These are phyloP conservation scores for Pseudomyrmex sp. DNA, from an alignment of 1,140 invertebrate species.

Conservation along the genomic window DNA sequence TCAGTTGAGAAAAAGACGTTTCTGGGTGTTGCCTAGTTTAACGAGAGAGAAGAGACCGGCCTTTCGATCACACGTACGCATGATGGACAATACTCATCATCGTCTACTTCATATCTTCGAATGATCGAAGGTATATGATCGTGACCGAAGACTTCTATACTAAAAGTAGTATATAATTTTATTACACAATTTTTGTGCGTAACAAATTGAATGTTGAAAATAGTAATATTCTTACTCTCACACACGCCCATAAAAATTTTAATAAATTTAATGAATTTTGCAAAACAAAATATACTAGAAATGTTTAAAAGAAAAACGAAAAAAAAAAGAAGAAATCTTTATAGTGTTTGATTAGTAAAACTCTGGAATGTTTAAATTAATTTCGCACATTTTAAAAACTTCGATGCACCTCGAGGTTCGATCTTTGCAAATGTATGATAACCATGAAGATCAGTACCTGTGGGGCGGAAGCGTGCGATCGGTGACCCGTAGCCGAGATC, in stretches of 20 bases:
- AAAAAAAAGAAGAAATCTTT: not conserved
- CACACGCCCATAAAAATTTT: too few species aligned
- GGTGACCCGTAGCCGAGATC: not conserved
- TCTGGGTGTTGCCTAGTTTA: slow-evolving; percentile 42
- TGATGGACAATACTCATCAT: not conserved
- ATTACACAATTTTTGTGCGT: not conserved
- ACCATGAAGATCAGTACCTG: not conserved
- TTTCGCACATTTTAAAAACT: not conserved
- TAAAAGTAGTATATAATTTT: not conserved
- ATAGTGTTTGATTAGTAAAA: not conserved
- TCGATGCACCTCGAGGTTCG: not conserved
- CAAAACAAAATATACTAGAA: too few species aligned
- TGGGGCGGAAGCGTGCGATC: slow-evolving; percentile 6
- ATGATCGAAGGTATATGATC: not conserved
- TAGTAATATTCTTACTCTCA: too few species aligned
- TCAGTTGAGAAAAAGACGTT: not conserved
- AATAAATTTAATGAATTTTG: too few species aligned
- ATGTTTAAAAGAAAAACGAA: too few species aligned
- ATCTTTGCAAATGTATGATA: not conserved
- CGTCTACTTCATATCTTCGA: not conserved
- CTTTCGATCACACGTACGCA: slow-evolving; percentile 1
- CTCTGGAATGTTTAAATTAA: not conserved
- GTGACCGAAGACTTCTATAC: not conserved
- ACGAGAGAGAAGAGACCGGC: slow-evolving; percentile 16
- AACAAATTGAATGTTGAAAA: not conserved